These are phyloP conservation scores for Saccopteryx bilineata DNA, from an alignment of 2,113 vertebrate genomes.

Conservation along the genomic window DNA sequence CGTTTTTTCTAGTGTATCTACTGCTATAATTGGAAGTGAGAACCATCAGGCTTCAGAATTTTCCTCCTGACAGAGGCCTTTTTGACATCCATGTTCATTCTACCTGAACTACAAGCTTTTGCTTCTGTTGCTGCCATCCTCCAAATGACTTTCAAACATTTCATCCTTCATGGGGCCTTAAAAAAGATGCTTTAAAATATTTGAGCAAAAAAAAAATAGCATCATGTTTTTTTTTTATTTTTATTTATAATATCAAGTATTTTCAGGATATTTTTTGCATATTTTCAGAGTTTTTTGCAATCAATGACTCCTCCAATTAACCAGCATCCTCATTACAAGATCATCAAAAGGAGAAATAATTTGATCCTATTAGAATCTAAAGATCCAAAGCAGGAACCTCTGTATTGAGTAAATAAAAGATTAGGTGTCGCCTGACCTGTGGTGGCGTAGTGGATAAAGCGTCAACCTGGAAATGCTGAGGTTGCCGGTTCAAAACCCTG, in stretches of 20 bases:
- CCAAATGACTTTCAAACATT: constrained; percentile 32
- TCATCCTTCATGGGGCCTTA: background rate
- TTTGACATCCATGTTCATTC: constrained; percentile 33
- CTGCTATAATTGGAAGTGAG: constrained; percentile 62
- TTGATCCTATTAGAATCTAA: constrained; percentile 33
- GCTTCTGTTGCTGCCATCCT: background rate
- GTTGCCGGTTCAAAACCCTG: no score
- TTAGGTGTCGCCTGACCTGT: background rate
- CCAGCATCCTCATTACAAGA: background rate
- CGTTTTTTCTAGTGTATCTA: background rate
- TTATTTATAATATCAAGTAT: background rate
- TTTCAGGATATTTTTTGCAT: background rate
- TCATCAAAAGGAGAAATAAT: background rate
- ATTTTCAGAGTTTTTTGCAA: constrained; percentile 47
- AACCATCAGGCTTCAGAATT: constrained; percentile 4
- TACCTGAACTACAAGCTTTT: constrained; percentile 15
- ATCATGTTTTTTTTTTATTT: background rate
- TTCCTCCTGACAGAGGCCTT: constrained; percentile 4
- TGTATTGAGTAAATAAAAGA: constrained; percentile 17
- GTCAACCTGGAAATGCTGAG: no score
- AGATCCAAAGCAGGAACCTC: background rate
- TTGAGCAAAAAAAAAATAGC: background rate
- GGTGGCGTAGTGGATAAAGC: no score
- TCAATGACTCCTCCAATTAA: constrained; percentile 39
- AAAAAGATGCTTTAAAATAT: background rate